Conservation (phyloP, 2,797 vertebrate genomes). For the Hyperoplus lanceolatus region DNA sequence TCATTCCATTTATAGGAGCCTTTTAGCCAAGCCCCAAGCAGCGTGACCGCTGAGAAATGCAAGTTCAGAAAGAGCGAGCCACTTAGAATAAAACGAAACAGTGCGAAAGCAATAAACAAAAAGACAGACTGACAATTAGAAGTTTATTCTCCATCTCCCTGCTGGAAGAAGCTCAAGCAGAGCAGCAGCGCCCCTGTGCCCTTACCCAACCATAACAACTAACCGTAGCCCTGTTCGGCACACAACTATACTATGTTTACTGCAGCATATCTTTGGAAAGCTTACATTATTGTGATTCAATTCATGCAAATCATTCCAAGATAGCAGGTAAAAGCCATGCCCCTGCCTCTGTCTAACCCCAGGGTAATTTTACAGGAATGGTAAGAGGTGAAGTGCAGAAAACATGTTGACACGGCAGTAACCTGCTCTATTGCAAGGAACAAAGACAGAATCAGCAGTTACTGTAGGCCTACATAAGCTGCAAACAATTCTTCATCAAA, state of each 20-base stretch:
- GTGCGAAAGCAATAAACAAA: constrained; percentile 32
- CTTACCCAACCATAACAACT: no score
- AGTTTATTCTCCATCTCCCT: constrained; percentile 24
- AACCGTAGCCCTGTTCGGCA: no score
- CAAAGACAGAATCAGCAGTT: constrained; percentile 50
- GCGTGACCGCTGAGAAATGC: constrained; percentile 4
- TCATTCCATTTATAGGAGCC: constrained; percentile 30
- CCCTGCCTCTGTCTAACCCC: no score
- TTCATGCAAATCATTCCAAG: no score
- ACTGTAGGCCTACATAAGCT: constrained; percentile 22
- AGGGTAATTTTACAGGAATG: no score
- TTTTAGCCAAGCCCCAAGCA: constrained; percentile 31
- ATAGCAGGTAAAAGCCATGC: no score
- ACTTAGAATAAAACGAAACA: constrained; percentile 30
- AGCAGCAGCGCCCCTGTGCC: constrained; percentile 33
- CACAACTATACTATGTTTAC: no score
- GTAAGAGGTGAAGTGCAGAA: constrained; percentile 22
- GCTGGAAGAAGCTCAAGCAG: constrained; percentile 38
- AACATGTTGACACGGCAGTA: constrained; percentile 58
- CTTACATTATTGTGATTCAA: no score
- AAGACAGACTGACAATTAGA: constrained; percentile 31
- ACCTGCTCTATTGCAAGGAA: constrained; percentile 50
- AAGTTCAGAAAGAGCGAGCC: constrained; percentile 25
- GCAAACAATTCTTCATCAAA: constrained; percentile 63
- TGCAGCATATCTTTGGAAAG: no score